These are phyloP conservation scores for Hafferia zeledoni DNA, from an alignment of 2,797 vertebrate species.

Conservation along the genomic window DNA sequence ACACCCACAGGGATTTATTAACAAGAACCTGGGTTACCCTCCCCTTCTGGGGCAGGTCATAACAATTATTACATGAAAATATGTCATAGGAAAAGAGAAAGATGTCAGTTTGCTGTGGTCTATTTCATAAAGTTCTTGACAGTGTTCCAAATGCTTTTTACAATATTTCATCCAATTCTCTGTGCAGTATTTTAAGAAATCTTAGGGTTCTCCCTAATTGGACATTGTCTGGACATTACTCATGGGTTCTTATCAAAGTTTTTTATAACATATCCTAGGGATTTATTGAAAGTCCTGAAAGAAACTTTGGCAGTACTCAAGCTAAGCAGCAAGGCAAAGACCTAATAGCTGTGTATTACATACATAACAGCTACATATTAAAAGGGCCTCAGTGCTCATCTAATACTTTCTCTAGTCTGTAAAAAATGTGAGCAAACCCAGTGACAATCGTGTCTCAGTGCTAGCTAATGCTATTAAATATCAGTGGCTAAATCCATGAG, in stretches of 20 bases:
- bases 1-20: too few species aligned
- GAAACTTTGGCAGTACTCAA: not conserved
- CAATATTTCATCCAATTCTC: not conserved
- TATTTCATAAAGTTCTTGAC: not conserved
- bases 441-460: not conserved
- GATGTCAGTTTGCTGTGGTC: not conserved
- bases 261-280: not conserved
- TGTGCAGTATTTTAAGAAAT: not conserved
- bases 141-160: not conserved
- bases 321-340: not conserved
- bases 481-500: not conserved
- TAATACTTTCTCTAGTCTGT: not conserved
- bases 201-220: not conserved
- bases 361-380: not conserved
- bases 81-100: not conserved
- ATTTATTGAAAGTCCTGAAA: not conserved
- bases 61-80: not conserved
- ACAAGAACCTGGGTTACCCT: too few species aligned
- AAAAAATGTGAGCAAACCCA: not conserved
- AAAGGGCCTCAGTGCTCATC: not conserved
- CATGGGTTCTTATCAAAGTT: not conserved
- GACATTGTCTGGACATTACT: not conserved
- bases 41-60: too few species aligned
- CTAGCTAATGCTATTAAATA: not conserved
- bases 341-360: fast-evolving